Conservation (phyloP, 2,113 vertebrate genomes). For the Rhinoderma darwinii region DNA sequence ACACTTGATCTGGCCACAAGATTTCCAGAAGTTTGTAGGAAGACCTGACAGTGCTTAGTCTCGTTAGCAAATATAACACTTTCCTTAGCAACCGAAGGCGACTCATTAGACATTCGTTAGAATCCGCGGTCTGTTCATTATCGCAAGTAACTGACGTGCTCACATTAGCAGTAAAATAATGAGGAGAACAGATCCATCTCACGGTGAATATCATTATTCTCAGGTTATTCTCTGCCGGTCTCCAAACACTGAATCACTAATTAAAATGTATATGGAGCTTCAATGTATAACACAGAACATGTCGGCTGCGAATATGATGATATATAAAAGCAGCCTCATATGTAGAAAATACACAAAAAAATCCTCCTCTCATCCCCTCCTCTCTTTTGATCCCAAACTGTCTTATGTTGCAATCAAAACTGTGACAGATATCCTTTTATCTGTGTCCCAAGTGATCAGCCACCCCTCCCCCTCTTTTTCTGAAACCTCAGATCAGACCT, state of each 20-base stretch:
- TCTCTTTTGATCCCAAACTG: no score
- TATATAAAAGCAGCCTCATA: no score
- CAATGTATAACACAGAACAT: no score
- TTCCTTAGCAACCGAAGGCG: slow-evolving; percentile 35
- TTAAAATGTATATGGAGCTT: slow-evolving; percentile 23
- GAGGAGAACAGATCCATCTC: slow-evolving; percentile 11
- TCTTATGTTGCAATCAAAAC: no score
- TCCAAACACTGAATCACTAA: background rate
- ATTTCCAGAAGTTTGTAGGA: background rate
- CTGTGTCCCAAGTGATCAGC: no score
- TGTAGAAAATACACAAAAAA: no score
- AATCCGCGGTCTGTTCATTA: slow-evolving; percentile 26
- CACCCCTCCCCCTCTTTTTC: no score
- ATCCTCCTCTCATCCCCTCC: no score
- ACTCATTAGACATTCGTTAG: slow-evolving; percentile 27
- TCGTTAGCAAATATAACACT: slow-evolving; percentile 27
- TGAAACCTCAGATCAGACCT: no score
- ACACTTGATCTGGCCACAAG: background rate
- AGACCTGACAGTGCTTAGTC: background rate
- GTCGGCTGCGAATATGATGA: no score
- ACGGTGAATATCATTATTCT: slow-evolving; percentile 21
- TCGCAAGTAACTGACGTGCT: background rate
- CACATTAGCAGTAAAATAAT: slow-evolving; percentile 26
- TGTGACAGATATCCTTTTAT: no score
- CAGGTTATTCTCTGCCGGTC: background rate